Percentiles rank a stretch among this genome's conserved stretches.
These are phyloP conservation scores for Gymnarchus niloticus DNA, from an alignment of 2,113 vertebrate genomes.

Conservation along the genomic window DNA sequence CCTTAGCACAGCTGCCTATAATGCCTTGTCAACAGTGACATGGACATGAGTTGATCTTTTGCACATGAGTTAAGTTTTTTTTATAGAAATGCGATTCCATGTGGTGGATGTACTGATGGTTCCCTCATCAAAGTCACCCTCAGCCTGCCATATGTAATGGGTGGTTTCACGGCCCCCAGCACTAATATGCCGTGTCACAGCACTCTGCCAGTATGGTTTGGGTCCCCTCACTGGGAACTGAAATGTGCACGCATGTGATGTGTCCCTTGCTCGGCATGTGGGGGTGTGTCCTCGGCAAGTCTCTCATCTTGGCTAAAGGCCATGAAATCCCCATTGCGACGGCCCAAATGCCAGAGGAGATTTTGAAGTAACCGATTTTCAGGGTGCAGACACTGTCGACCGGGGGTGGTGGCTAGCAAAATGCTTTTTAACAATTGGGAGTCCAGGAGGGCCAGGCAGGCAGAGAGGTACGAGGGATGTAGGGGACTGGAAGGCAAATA, in stretches of 20 bases:
- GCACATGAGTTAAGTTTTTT: conserved; percentile 1
- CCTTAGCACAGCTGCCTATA: background rate
- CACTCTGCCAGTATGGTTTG: background rate
- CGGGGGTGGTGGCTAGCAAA: background rate
- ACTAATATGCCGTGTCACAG: background rate
- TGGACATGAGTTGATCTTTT: conserved; percentile 1
- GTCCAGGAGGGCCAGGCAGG: background rate
- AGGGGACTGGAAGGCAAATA: background rate
- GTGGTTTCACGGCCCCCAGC: background rate
- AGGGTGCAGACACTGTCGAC: background rate
- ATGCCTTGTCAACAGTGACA: background rate
- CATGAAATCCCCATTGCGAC: background rate
- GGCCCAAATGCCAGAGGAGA: background rate
- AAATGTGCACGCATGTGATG: background rate
- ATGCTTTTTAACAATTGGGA: background rate
- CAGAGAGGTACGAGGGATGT: background rate
- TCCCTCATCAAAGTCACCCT: background rate
- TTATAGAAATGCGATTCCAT: background rate
- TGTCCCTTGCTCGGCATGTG: too few species aligned
- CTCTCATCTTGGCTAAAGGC: background rate
- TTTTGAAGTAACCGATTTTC: background rate
- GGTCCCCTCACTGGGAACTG: background rate
- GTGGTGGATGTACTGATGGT: background rate
- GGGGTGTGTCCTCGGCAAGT: background rate
- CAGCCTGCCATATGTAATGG: background rate